These are phyloP conservation scores for Dicaeum eximium DNA, from an alignment of 2,113 vertebrate species.

Conservation along the genomic window DNA sequence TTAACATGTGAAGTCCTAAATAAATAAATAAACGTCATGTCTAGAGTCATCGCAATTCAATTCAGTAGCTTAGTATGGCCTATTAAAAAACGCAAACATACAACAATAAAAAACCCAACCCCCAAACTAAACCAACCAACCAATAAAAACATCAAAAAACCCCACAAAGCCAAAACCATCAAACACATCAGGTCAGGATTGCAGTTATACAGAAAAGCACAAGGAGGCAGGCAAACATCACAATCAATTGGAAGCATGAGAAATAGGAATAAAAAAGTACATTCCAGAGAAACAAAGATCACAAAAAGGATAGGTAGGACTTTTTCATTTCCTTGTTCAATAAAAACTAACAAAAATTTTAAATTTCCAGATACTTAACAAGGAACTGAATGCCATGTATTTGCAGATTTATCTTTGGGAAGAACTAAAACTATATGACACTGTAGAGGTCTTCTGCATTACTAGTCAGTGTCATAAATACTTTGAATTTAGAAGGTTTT, in stretches of 20 bases:
- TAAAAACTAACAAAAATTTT: background rate
- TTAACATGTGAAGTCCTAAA: background rate
- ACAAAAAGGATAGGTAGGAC: background rate
- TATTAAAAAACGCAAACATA: background rate
- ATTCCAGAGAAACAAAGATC: background rate
- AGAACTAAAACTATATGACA: background rate
- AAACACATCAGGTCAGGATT: background rate
- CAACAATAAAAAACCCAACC: too few relatives aligned
- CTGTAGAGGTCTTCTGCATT: background rate
- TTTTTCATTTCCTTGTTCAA: background rate
- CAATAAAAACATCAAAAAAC: background rate
- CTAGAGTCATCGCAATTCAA: background rate
- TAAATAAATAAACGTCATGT: background rate
- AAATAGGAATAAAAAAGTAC: background rate
- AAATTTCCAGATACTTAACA: background rate
- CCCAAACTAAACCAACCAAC: background rate
- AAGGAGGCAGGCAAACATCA: constrained; percentile 62
- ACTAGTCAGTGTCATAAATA: background rate
- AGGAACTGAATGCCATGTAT: background rate
- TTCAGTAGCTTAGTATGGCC: background rate
- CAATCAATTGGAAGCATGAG: background rate
- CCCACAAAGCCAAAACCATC: background rate
- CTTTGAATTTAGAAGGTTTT: background rate
- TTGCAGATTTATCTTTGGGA: background rate
- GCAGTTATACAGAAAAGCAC: constrained; percentile 36